A percentile compares a stretch with the other conserved stretches of the same genome.
Conservation (phyloP, 2,888 invertebrate genomes). For the Cyclophora punctaria region DNA sequence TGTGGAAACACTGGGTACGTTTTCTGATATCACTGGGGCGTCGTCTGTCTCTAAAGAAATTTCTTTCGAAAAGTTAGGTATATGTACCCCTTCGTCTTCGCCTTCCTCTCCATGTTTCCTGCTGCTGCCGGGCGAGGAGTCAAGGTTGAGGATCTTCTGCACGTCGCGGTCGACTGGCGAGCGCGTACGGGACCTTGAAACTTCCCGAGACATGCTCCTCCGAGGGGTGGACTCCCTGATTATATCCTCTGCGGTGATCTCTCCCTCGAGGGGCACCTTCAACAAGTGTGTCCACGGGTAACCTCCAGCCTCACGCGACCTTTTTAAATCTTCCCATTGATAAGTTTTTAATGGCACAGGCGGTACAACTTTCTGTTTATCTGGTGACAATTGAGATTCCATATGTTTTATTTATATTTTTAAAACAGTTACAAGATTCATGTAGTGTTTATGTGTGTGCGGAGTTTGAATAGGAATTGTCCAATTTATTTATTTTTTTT, state of each 20-base stretch:
- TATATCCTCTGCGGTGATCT: conserved; percentile 69
- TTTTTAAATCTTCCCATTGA: conserved; percentile 86
- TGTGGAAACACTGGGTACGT: conserved; percentile 44
- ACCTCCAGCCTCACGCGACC: conserved; percentile 81
- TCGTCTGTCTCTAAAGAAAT: conserved; percentile 66
- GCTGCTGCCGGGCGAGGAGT: conserved; percentile 69
- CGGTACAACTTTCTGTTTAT: conserved; percentile 69
- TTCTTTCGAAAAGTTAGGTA: conserved; percentile 70
- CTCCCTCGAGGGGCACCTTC: conserved; percentile 76
- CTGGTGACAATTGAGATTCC: conserved; percentile 74
- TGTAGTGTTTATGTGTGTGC: conserved; percentile 6
- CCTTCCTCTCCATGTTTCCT: conserved; percentile 65
- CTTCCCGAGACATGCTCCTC: conserved; percentile 67
- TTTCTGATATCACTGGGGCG: conserved; percentile 34
- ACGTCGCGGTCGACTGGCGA: conserved; percentile 51
- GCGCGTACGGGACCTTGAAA: conserved; percentile 61
- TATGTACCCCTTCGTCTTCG: conserved; percentile 60
- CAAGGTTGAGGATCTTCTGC: conserved; percentile 62
- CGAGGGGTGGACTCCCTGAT: conserved; percentile 61
- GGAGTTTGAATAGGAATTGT: not conserved
- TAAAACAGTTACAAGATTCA: conserved; percentile 1
- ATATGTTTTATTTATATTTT: conserved; percentile 56
- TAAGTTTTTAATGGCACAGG: conserved; percentile 85
- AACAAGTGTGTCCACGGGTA: conserved; percentile 88
- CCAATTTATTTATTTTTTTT: not conserved